Evolutionary conservation across 2,113 vertebrate genomes (phyloP), one percentile per base, ranked within the genome.

Genomic region (Camelus bactrianus): DNA sequence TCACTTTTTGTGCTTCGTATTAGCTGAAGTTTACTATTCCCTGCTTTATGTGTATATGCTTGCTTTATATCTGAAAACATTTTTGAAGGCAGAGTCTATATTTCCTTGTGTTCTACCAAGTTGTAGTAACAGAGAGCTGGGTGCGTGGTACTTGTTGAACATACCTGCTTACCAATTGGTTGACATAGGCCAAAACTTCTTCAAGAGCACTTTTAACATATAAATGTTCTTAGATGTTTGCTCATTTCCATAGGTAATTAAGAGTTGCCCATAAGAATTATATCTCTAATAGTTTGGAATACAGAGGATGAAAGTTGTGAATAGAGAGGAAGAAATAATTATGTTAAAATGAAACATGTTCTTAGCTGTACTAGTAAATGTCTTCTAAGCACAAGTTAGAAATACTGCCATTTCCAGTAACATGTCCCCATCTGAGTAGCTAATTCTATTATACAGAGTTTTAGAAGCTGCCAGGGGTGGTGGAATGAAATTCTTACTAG

Each of bases 391-490:
- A 38, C 30, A 72, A 50, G 15, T 48, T 89, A 72, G 32, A 95
- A 95, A 65, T 83, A 38, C 14, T 79, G 13, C 64, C 58, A 46
- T 91, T 96, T 96, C 60, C 26, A 87, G 32, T 50, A 81, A 83
- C 17, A 10, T 52, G 35, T 80, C 3, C 11, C 35, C 46, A 32
- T 69, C 16, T 73, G 38, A 73, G 76, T 42, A 75, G 16, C 46
- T 96, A 95, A 72, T 91, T 94, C 52, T 69, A 16, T 83, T 93
- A 72, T 17, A 26, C 9, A 65, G 50, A 79, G 15, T 90, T 84
- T 93, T 26, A 84, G 91, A 96, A 76, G n/a, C 50, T 75, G 35
- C 30, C 28, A 35, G 38, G 19, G 11, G 50, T 42, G n/a, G 38
- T 86, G 22, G 50, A 28, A 80, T 76, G 15, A 90, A 97, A 84